phyloP scores from a whole-genome alignment of 1,140 invertebrate species.

The Sipha flava region DNA sequence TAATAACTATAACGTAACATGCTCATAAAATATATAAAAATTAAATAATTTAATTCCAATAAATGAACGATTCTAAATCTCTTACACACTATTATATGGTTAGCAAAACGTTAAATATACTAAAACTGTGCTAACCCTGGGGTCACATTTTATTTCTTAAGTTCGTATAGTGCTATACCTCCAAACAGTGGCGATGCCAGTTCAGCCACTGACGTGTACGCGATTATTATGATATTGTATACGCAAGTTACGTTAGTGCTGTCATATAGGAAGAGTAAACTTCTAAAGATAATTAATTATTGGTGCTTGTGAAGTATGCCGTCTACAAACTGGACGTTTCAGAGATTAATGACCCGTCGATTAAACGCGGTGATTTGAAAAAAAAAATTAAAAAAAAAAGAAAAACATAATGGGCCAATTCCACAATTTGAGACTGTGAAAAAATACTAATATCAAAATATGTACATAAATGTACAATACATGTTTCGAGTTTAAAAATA shows the following conservation, averaged over 20 bases:
- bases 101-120: too few species aligned
- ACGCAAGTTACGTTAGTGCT: neutral
- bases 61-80: too few species aligned
- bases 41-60: too few species aligned
- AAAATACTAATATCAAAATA: neutral
- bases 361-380: neutral
- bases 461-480: neutral
- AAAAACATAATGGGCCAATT: neutral
- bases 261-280: neutral
- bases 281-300: conserved; percentile 7
- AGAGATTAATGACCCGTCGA: conserved; percentile 6
- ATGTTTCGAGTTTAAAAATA: neutral
- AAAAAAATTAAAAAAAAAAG: neutral
- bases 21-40: too few species aligned
- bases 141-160: too few species aligned
- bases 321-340: neutral
- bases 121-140: too few species aligned
- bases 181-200: neutral
- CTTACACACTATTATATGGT: too few species aligned
- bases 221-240: neutral
- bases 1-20: too few species aligned
- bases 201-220: neutral
- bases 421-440: neutral
- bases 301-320: neutral
- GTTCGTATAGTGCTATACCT: too few species aligned